Percentiles rank a stretch among this genome's conserved stretches.
Conservation (phyloP, 2,888 invertebrate genomes). For the Andrena minutula region DNA sequence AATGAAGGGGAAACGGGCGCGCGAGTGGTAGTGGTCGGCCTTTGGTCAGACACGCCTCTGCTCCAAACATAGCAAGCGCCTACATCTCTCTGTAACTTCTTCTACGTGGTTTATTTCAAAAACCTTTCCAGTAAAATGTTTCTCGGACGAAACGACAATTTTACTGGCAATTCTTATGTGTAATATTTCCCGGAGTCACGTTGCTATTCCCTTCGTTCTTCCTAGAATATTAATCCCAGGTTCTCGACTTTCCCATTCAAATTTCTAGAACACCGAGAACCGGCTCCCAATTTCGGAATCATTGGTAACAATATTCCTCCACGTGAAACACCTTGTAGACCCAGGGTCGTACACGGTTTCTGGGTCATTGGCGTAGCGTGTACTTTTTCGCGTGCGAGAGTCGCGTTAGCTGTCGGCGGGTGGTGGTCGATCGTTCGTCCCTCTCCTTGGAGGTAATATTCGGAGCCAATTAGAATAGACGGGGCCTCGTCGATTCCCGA, state of each 20-base stretch:
- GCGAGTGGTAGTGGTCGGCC: not conserved
- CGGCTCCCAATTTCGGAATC: not conserved
- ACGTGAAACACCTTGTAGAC: conserved; percentile 8
- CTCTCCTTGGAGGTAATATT: conserved; percentile 58
- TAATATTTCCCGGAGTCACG: too few relatives aligned
- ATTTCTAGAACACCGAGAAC: not conserved
- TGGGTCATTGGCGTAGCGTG: conserved; percentile 61
- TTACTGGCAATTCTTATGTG: too few relatives aligned
- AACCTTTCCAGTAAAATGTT: too few relatives aligned
- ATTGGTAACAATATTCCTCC: not conserved
- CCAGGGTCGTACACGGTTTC: conserved; percentile 21
- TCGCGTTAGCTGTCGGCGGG: conserved; percentile 37
- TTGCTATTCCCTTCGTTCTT: too few relatives aligned
- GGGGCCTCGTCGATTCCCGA: conserved; percentile 44
- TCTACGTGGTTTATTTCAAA: not conserved
- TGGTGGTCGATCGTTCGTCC: conserved; percentile 64
- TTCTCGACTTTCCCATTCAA: too few relatives aligned
- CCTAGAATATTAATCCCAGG: too few relatives aligned
- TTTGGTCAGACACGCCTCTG: not conserved
- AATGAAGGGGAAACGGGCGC: not conserved
- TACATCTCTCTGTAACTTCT: not conserved
- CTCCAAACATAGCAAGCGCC: not conserved
- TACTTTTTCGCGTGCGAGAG: conserved; percentile 57
- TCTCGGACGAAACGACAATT: too few relatives aligned
- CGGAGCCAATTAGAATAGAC: conserved; percentile 60